These are phyloP conservation scores for Chaetodon trifascialis DNA, from an alignment of 2,113 vertebrate genomes.

Conservation along the genomic window DNA sequence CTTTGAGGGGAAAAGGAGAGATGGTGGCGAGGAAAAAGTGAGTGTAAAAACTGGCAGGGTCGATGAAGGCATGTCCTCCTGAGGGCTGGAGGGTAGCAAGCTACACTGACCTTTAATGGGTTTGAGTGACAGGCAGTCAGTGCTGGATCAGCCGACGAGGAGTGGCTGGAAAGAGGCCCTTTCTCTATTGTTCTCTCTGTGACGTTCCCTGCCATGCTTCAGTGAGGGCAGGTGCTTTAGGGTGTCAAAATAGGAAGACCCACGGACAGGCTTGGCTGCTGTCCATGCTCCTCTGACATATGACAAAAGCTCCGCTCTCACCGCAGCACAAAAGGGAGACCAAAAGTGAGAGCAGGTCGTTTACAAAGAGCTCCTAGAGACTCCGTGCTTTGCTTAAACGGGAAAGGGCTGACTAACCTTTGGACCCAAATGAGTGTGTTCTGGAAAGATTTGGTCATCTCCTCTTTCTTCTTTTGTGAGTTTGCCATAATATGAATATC, in stretches of 20 bases:
- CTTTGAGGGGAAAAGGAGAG: conserved; percentile 71
- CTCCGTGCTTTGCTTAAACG: conserved; percentile 52
- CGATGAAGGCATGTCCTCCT: conserved; percentile 69
- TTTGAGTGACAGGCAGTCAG: conserved; percentile 77
- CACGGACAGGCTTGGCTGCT: conserved; percentile 79
- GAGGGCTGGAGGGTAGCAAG: conserved; percentile 54
- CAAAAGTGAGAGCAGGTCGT: conserved; percentile 70
- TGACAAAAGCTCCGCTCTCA: conserved; percentile 82
- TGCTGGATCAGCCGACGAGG: conserved; percentile 57
- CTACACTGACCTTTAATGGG: conserved; percentile 72
- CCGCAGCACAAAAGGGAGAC: conserved; percentile 62
- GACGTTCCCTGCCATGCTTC: conserved; percentile 76
- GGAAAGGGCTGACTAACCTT: conserved; percentile 77
- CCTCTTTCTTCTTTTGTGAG: conserved; percentile 61
- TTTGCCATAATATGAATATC: conserved; percentile 55
- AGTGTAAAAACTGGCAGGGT: conserved; percentile 66
- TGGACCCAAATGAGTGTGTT: conserved; percentile 62
- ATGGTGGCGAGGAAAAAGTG: conserved; percentile 76
- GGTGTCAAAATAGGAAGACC: conserved; percentile 86
- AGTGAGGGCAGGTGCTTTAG: conserved; percentile 81
- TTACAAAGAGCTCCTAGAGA: conserved; percentile 61
- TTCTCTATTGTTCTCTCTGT: conserved; percentile 77
- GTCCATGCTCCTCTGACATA: conserved; percentile 82
- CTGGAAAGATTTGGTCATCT: conserved; percentile 80
- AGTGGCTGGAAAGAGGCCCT: conserved; percentile 76